Conservation (phyloP, 2,113 vertebrate species). For the Ageneiosus marmoratus region DNA sequence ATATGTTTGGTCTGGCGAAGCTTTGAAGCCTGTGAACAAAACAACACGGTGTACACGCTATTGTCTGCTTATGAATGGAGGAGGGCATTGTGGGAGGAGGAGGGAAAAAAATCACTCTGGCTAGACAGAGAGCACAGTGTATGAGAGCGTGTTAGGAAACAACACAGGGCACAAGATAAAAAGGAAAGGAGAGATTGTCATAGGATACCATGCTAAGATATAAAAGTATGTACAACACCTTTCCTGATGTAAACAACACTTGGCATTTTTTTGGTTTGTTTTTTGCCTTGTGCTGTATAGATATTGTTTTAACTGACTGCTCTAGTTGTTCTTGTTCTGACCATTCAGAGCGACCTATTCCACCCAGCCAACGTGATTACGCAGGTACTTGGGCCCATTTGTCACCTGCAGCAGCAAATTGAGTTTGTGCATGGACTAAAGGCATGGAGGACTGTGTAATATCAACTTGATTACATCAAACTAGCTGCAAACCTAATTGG, state of each 20-base stretch:
- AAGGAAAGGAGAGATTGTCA: constrained; percentile 17
- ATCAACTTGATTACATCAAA: constrained; percentile 99
- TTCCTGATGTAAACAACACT: constrained; percentile 12
- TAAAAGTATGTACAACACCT: background rate
- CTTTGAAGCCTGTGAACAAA: constrained; percentile 71
- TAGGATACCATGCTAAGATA: background rate
- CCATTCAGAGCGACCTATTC: constrained; percentile 89
- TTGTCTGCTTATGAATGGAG: constrained; percentile 71
- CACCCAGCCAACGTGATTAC: constrained; percentile 90
- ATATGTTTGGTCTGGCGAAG: constrained; percentile 64
- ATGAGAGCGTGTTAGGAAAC: constrained; percentile 31
- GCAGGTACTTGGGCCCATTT: constrained; percentile 93
- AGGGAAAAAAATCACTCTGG: constrained; percentile 58
- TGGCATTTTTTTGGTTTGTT: background rate
- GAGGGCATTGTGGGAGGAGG: constrained; percentile 58
- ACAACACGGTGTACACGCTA: constrained; percentile 69
- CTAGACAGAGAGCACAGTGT: constrained; percentile 72
- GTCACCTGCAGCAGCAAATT: constrained; percentile 94
- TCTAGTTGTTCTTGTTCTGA: constrained; percentile 80
- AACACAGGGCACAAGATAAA: background rate
- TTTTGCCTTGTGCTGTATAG: background rate
- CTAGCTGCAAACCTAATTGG: constrained; percentile 98
- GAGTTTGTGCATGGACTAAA: constrained; percentile 94
- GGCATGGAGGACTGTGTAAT: constrained; percentile 96
- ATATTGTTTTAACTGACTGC: constrained; percentile 32